phyloP scores from a whole-genome alignment of 2,797 vertebrate species.

The Nyctibius grandis region DNA sequence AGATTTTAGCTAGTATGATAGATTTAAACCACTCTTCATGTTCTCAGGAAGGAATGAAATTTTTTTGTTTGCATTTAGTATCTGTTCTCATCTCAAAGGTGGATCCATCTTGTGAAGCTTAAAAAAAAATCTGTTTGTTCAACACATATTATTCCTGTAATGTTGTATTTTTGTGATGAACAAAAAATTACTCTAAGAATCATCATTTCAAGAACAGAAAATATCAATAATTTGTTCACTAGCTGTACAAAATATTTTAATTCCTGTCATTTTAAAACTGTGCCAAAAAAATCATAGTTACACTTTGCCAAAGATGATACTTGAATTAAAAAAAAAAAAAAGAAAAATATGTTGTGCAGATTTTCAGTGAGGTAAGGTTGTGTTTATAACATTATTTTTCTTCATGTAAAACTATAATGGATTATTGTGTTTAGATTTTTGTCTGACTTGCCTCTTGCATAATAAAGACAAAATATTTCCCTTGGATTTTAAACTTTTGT shows the following conservation, averaged over 20 bases:
- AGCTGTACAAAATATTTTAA: background rate
- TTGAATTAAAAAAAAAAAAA: background rate
- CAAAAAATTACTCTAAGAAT: background rate
- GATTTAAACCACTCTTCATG: background rate
- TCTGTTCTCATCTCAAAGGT: background rate
- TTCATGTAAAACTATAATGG: background rate
- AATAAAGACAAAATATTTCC: background rate
- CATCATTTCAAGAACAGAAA: background rate
- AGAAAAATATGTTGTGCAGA: background rate
- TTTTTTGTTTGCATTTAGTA: background rate
- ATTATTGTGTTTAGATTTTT: background rate
- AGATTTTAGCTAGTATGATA: background rate
- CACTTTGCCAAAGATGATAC: background rate
- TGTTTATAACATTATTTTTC: background rate
- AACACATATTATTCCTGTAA: background rate
- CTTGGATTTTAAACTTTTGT: background rate
- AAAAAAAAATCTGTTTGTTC: background rate
- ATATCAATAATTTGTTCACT: background rate
- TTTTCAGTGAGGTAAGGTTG: background rate
- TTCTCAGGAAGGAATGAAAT: background rate
- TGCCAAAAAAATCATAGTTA: background rate
- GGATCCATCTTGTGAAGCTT: background rate
- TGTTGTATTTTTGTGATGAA: background rate
- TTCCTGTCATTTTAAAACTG: background rate
- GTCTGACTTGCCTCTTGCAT: background rate